A percentile compares a stretch with the other conserved stretches of the same genome.
Evolutionary conservation across 2,888 invertebrate species (phyloP).

Genomic region (Polylopha cassiicola): DNA sequence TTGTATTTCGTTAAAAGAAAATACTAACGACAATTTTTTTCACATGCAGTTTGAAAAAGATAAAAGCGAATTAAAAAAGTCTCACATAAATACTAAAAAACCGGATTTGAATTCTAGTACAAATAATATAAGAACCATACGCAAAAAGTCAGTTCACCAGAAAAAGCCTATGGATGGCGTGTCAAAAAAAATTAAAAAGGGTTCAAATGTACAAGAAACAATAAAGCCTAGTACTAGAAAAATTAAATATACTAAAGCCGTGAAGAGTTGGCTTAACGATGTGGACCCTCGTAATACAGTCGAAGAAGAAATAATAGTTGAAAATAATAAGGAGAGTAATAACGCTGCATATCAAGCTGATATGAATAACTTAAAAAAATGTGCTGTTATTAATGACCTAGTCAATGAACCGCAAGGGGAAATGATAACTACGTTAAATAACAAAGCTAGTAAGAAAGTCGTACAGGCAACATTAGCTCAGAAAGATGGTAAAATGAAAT

Average conservation of each 20-base stretch:
- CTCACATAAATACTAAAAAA: constrained; percentile 14
- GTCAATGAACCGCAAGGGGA: no score
- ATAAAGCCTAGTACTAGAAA: constrained; percentile 36
- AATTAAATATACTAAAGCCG: constrained; percentile 47
- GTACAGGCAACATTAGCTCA: constrained; percentile 57
- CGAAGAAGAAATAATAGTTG: constrained; percentile 21
- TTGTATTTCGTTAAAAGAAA: no score
- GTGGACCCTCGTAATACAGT: constrained; percentile 31
- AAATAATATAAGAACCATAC: constrained; percentile 23
- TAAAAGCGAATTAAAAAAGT: neutral
- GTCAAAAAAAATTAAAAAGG: constrained; percentile 36
- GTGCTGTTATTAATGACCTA: no score
- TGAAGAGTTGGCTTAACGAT: constrained; percentile 55
- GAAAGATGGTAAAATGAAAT: constrained; percentile 63
- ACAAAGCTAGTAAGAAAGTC: constrained; percentile 35
- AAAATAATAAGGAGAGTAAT: constrained; percentile 13
- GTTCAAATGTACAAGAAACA: constrained; percentile 2
- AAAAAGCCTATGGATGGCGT: constrained; percentile 24
- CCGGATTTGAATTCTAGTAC: constrained; percentile 5
- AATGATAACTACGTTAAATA: constrained; percentile 22
- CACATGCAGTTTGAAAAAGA: constrained; percentile 6
- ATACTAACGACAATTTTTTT: no score
- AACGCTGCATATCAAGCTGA: no score
- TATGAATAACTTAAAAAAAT: no score
- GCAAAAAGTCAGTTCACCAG: constrained; percentile 30